phyloP scores from a whole-genome alignment of 2,888 invertebrate genomes.

The Hypomecis punctinalis region DNA sequence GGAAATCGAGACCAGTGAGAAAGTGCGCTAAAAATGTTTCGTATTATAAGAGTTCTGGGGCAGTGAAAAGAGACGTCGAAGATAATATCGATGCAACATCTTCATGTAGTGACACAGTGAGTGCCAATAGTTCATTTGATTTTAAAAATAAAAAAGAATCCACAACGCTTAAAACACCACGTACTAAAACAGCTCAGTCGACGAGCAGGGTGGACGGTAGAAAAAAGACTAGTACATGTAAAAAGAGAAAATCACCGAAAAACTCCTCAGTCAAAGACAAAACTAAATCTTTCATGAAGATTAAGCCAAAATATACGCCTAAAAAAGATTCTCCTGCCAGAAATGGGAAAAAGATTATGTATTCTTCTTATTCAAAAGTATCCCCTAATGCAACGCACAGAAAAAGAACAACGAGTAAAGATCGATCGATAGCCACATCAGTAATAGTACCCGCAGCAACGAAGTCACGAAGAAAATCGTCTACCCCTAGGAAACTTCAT shows the following conservation, averaged over 20 bases:
- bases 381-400: slow-evolving; percentile 44
- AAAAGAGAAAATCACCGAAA: slow-evolving; percentile 58
- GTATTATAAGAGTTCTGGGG: slow-evolving; percentile 57
- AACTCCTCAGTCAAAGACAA: slow-evolving; percentile 58
- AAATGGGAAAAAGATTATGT: slow-evolving; percentile 50
- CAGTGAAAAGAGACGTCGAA: slow-evolving; percentile 47
- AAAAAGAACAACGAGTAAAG: slow-evolving; percentile 56
- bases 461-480: slow-evolving; percentile 80
- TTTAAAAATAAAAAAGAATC: slow-evolving; percentile 43
- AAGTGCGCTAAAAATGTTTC: slow-evolving; percentile 80
- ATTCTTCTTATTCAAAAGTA: slow-evolving; percentile 40
- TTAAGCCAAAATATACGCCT: slow-evolving; percentile 71
- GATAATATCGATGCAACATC: slow-evolving; percentile 53
- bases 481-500: slow-evolving; percentile 78
- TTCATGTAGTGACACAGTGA: slow-evolving; percentile 56
- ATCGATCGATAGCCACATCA: slow-evolving; percentile 49
- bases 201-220: slow-evolving; percentile 41
- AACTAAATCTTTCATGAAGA: slow-evolving; percentile 70
- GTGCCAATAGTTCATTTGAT: slow-evolving; percentile 51
- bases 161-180: slow-evolving; percentile 45
- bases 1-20: slow-evolving; percentile 66
- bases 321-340: slow-evolving; percentile 57
- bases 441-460: slow-evolving; percentile 55
- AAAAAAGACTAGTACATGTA: slow-evolving; percentile 48
- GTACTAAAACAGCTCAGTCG: slow-evolving; percentile 40